Evolutionary conservation across 1,140 invertebrate species (phyloP).

Genomic region (Trichonephila clavipes): DNA sequence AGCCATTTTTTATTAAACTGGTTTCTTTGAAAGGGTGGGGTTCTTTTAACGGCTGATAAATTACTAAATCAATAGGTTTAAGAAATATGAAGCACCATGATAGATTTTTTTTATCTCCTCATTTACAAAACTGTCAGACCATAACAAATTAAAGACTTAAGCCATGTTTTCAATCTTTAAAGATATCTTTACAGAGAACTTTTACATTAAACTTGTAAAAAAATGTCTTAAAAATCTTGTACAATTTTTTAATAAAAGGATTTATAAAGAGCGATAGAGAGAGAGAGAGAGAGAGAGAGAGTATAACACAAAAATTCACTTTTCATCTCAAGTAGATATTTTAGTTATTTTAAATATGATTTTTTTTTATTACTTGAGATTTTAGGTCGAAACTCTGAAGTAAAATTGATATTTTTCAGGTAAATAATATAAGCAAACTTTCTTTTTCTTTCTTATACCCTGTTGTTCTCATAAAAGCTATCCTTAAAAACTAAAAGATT

Average conservation of each 20-base stretch:
- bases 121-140: conserved; percentile 29
- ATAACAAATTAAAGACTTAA: conserved; percentile 6
- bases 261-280: not conserved
- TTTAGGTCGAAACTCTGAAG: too few relatives aligned
- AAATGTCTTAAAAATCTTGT: not conserved
- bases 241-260: not conserved
- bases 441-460: too few relatives aligned
- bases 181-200: not conserved
- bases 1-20: not conserved
- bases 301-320: too few relatives aligned
- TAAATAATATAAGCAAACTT: too few relatives aligned
- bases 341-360: too few relatives aligned
- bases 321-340: too few relatives aligned
- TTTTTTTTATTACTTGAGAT: too few relatives aligned
- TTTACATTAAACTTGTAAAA: conserved; percentile 2
- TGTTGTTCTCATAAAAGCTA: too few relatives aligned
- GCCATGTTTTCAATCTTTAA: not conserved
- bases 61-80: conserved; percentile 34
- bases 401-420: too few relatives aligned
- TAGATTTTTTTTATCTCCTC: conserved; percentile 24
- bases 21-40: not conserved
- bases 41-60: conserved; percentile 6
- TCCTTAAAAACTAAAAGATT: too few relatives aligned
- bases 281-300: too few relatives aligned
- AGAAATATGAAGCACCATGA: conserved; percentile 16